Base-by-base conservation (phyloP, 64 coral and sea anemone genomes). In the Pocillopora damicornis region DNA sequence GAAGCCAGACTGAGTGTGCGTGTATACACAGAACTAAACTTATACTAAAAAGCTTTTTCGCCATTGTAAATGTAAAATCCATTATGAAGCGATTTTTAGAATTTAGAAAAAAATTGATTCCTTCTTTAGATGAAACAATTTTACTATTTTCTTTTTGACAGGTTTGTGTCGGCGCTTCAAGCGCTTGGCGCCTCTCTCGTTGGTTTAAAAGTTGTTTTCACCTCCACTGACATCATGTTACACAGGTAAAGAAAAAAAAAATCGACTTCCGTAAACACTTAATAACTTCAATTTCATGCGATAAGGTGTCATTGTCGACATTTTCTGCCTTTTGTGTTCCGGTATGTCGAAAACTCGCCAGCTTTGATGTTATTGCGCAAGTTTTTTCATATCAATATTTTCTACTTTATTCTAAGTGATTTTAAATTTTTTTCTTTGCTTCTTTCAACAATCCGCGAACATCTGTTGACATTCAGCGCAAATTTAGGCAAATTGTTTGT, bases 131-230 rank as follows among this genome's bases (percentile, higher is more conserved):
- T 72, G 37, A 42, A 37, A 11, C 76, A 2, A 60, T 25, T 87
- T 78, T 82, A 17, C 22, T 84, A n/a, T 37, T 63, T 15, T 16
- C 64, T 37, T 60, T 91, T 37, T 37, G 61, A 60, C 81, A 99
- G 97, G 59, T 69, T 95, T 90, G 93, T 99, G 15, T 99, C 97
- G 56, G 75, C 88, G 58, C 35, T 99, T 86, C 97, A 99, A 93
- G 97, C 97, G 45, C 34, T 95, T 38, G 91, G 80, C 83, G 97
- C 97, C 23, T 86, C 97, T 42, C 63, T 78, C 76, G 89, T 99
- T 79, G 97, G 97, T 74, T 69, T 99, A 17, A 86, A 81, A 71
- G 93, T 87, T 86, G 91, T 91, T 74, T 36, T 99, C 56, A 86
- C 64, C 23, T 93, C 90, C 56, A 80, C 89, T 10, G 93, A 99